These are phyloP conservation scores for Pandemis heparana DNA, from an alignment of 2,888 invertebrate species.

Conservation along the genomic window DNA sequence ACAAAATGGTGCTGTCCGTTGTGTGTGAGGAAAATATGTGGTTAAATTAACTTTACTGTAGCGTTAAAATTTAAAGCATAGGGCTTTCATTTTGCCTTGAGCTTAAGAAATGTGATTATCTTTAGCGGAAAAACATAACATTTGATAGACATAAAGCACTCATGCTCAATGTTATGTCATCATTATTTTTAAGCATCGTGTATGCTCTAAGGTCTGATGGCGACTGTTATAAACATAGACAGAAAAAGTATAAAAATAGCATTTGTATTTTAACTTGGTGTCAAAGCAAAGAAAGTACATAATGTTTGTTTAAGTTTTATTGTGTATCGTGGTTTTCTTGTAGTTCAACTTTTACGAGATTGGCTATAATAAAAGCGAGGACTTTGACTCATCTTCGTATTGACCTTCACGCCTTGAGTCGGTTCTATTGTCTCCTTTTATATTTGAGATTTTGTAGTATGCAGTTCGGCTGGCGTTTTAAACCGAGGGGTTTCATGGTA, in stretches of 20 bases:
- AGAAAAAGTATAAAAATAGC: neutral
- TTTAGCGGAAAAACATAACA: neutral
- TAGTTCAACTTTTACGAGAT: neutral
- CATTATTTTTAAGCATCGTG: too few relatives aligned
- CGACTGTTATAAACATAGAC: neutral
- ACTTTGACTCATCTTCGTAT: neutral
- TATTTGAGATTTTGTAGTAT: slow-evolving; percentile 7
- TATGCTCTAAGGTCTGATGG: too few relatives aligned
- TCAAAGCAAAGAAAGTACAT: neutral
- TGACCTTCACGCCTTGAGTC: neutral
- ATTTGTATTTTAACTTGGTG: neutral
- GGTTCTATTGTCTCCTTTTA: slow-evolving; percentile 1
- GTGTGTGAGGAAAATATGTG: slow-evolving; percentile 13
- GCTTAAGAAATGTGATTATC: neutral
- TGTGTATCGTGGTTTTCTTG: neutral
- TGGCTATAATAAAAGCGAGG: neutral
- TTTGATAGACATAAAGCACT: too few relatives aligned
- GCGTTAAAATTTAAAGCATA: neutral
- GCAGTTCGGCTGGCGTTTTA: slow-evolving; percentile 32
- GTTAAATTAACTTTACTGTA: slow-evolving; percentile 8
- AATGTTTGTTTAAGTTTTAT: neutral
- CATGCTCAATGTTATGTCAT: too few relatives aligned
- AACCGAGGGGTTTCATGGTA: slow-evolving; percentile 25
- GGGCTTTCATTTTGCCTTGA: neutral
- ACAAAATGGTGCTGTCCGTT: slow-evolving; percentile 22